Conservation (phyloP, 2,113 vertebrate genomes). For the Cinclus mexicanus region DNA sequence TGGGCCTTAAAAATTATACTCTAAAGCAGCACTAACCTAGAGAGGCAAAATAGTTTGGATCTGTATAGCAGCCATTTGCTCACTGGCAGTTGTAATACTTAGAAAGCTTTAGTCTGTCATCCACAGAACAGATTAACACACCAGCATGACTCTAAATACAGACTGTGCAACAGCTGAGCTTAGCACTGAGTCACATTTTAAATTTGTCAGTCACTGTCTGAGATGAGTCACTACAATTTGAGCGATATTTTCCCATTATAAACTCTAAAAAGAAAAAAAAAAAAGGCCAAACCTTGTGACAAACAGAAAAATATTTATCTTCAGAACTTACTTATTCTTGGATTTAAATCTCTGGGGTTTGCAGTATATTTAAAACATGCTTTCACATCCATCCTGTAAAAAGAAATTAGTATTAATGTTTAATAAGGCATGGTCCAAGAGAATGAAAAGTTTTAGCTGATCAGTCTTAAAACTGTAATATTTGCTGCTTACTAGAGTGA, state of each 20-base stretch:
- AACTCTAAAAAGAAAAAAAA: background rate
- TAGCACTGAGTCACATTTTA: background rate
- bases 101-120: background rate
- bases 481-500: background rate
- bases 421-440: background rate
- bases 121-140: background rate
- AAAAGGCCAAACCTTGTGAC: background rate
- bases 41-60: background rate
- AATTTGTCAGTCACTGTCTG: background rate
- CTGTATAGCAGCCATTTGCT: background rate
- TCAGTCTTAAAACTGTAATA: background rate
- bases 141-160: background rate
- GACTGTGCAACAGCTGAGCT: background rate
- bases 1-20: background rate
- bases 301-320: background rate
- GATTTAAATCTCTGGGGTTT: slow-evolving; percentile 82
- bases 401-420: slow-evolving; percentile 41
- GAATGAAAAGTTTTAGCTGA: background rate
- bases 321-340: slow-evolving; percentile 83
- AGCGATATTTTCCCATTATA: background rate
- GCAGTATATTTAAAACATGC: slow-evolving; percentile 89
- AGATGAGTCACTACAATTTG: background rate
- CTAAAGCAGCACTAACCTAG: background rate
- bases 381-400: slow-evolving; percentile 83
- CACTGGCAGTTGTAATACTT: background rate